These are phyloP conservation scores for Labia minor DNA, from an alignment of 2,888 invertebrate species.

Conservation along the genomic window DNA sequence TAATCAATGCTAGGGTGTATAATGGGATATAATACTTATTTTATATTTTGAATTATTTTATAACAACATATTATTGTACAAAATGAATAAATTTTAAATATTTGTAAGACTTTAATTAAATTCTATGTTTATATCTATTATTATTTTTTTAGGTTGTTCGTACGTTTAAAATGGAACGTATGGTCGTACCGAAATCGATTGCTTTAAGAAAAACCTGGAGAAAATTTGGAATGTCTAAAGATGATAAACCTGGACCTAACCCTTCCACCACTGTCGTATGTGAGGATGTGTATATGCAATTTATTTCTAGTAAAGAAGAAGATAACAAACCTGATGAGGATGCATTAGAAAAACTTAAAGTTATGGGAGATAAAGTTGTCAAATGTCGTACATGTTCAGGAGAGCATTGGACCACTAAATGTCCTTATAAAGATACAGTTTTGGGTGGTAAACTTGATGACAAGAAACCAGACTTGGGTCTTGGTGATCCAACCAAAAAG, in stretches of 20 bases:
- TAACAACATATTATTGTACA: too few species aligned
- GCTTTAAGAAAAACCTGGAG: constrained; percentile 88
- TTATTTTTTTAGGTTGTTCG: constrained; percentile 56
- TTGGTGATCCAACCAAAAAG: constrained; percentile 28
- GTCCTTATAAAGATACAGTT: constrained; percentile 92
- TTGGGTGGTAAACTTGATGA: constrained; percentile 50
- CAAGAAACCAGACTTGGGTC: constrained; percentile 34
- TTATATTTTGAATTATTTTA: too few species aligned
- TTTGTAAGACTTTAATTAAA: too few species aligned
- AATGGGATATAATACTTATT: too few species aligned
- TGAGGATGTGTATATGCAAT: constrained; percentile 94
- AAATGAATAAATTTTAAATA: too few species aligned
- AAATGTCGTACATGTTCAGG: constrained; percentile 86
- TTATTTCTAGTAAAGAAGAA: constrained; percentile 77
- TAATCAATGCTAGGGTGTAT: too few species aligned
- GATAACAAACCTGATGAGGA: constrained; percentile 78
- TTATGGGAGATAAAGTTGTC: constrained; percentile 55
- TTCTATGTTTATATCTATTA: too few species aligned
- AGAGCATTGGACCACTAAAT: constrained; percentile 96
- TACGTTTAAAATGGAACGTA: constrained; percentile 85
- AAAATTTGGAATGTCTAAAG: constrained; percentile 86
- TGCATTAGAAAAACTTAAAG: constrained; percentile 71
- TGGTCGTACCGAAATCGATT: constrained; percentile 81
- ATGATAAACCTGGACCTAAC: constrained; percentile 94
- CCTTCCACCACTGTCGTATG: constrained; percentile 93